A percentile compares a stretch with the other conserved stretches of the same genome.
These are phyloP conservation scores for Mylabris sibirica DNA, from an alignment of 2,888 invertebrate species.

Conservation along the genomic window DNA sequence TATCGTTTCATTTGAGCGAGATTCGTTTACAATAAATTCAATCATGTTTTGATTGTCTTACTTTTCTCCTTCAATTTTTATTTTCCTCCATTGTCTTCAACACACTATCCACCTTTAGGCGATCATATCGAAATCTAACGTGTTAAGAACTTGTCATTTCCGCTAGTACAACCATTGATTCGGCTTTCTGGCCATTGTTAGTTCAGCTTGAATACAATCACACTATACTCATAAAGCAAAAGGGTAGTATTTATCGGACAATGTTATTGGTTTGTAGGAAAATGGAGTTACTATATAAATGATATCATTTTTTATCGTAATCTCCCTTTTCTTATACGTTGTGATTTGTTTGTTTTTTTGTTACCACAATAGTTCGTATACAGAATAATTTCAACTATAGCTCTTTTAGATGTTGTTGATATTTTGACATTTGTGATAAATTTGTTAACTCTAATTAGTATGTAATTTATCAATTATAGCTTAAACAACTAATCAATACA, in stretches of 20 bases:
- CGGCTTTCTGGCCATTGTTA: conserved; percentile 42
- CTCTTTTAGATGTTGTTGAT: neutral
- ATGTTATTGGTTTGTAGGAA: conserved; percentile 46
- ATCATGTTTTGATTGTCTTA: conserved; percentile 10
- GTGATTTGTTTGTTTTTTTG: neutral
- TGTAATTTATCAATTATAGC: conserved; percentile 5
- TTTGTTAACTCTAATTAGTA: neutral
- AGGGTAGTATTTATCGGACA: conserved; percentile 49
- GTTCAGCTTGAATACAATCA: conserved; percentile 45
- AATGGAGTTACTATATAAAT: conserved; percentile 43
- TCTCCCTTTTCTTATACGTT: conserved; percentile 32
- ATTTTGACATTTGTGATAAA: neutral
- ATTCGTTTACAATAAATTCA: conserved; percentile 3
- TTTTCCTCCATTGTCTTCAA: neutral
- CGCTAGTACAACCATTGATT: conserved; percentile 48
- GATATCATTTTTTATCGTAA: conserved; percentile 49
- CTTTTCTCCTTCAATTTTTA: neutral
- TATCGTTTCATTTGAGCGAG: neutral
- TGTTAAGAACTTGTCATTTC: conserved; percentile 52
- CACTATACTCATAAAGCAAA: conserved; percentile 47
- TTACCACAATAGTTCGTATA: neutral
- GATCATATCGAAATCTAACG: conserved; percentile 47
- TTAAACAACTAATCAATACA: neutral
- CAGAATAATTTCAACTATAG: neutral
- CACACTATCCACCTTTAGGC: conserved; percentile 32